Conservation (phyloP, 2,888 invertebrate genomes). For the Leucoma salicis region DNA sequence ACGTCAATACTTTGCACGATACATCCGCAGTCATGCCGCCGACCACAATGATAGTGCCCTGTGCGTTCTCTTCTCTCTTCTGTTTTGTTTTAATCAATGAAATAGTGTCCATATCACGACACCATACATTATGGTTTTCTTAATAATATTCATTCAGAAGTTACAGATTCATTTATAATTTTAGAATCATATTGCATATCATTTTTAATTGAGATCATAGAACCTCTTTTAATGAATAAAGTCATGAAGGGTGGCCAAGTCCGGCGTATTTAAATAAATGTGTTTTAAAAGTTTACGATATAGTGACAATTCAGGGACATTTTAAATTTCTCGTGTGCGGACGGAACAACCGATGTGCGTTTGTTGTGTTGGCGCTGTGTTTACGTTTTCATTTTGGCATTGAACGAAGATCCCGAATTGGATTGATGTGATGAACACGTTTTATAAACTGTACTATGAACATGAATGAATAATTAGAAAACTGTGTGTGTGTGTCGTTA, state of each 20-base stretch:
- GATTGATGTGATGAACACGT: constrained; percentile 58
- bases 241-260: constrained; percentile 31
- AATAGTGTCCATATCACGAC: constrained; percentile 20
- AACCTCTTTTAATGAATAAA: constrained; percentile 38
- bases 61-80: constrained; percentile 56
- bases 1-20: constrained; percentile 50
- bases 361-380: constrained; percentile 67
- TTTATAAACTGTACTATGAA: constrained; percentile 45
- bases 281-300: constrained; percentile 40
- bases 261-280: constrained; percentile 43
- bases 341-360: constrained; percentile 50
- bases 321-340: constrained; percentile 45
- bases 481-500: constrained; percentile 30
- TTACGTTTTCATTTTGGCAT: constrained; percentile 75
- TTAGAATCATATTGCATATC: background rate
- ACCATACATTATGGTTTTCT: constrained; percentile 12
- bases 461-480: constrained; percentile 47
- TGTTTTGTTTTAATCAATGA: constrained; percentile 28
- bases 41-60: constrained; percentile 78
- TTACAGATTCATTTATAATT: background rate
- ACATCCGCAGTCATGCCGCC: constrained; percentile 74
- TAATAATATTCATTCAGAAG: background rate
- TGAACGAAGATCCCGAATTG: constrained; percentile 68
- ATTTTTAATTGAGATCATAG: constrained; percentile 2
- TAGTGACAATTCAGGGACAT: constrained; percentile 51